phyloP scores from a whole-genome alignment of 2,797 vertebrate genomes.

The Amblyopsis hoosieri region DNA sequence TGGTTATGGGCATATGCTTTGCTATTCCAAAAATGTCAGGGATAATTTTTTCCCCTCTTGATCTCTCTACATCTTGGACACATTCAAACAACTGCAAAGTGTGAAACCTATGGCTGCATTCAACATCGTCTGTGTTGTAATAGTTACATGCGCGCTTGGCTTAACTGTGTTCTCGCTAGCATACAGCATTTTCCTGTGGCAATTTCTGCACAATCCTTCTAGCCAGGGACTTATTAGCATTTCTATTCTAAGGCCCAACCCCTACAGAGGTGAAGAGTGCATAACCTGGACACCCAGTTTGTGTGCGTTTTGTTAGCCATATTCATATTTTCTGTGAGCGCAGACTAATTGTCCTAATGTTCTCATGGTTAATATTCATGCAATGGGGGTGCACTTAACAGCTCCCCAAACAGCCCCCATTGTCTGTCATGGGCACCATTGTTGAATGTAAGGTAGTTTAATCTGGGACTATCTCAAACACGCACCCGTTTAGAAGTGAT shows the following conservation, averaged over 20 bases:
- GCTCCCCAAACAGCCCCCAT: constrained; percentile 49
- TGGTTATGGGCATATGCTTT: constrained; percentile 71
- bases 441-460: constrained; percentile 59
- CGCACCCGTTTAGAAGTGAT: constrained; percentile 32
- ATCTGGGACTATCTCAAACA: constrained; percentile 38
- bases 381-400: constrained; percentile 40
- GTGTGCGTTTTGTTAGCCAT: constrained; percentile 7
- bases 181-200: constrained; percentile 11
- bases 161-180: constrained; percentile 7
- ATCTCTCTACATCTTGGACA: constrained; percentile 48
- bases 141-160: constrained; percentile 12
- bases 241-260: constrained; percentile 11
- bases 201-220: not conserved
- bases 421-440: constrained; percentile 53
- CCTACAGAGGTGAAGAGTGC: constrained; percentile 6
- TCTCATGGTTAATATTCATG: constrained; percentile 65
- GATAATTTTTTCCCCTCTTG: constrained; percentile 39
- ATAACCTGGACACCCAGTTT: not conserved
- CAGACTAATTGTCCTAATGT: constrained; percentile 52
- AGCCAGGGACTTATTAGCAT: constrained; percentile 26
- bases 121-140: constrained; percentile 16
- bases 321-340: constrained; percentile 30
- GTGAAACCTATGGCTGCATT: constrained; percentile 26
- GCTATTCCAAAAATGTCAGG: constrained; percentile 74
- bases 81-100: constrained; percentile 29